Conservation (phyloP, 2,113 vertebrate species). For the Erinaceus europaeus region DNA sequence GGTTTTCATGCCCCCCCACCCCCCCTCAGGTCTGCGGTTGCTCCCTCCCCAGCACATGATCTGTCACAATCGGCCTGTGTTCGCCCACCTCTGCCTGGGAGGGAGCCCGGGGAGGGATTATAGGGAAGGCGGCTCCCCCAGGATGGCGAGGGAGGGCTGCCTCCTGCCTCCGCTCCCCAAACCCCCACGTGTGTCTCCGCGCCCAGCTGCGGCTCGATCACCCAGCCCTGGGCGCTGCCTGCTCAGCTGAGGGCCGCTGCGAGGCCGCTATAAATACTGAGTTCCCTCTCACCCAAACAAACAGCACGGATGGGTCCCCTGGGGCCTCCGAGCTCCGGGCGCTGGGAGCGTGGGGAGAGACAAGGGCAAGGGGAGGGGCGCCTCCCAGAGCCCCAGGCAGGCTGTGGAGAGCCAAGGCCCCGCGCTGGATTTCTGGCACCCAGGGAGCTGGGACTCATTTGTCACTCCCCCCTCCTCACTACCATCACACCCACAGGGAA, state of each 20-base stretch:
- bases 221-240: constrained; percentile 13
- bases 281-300: constrained; percentile 48
- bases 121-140: constrained; percentile 31
- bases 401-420: neutral
- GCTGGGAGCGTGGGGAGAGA: neutral
- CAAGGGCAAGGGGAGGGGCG: no score
- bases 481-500: no score
- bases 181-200: no score
- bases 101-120: constrained; percentile 3
- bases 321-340: neutral
- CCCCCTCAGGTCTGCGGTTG: constrained; percentile 50
- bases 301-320: neutral
- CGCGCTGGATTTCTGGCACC: neutral
- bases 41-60: constrained; percentile 53
- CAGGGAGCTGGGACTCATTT: neutral
- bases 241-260: neutral
- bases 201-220: constrained; percentile 55
- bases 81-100: constrained; percentile 5
- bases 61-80: constrained; percentile 68
- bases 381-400: neutral
- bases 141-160: neutral
- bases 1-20: constrained; percentile 53
- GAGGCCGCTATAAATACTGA: neutral
- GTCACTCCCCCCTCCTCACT: neutral
- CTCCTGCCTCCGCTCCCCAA: neutral